Base-by-base conservation (phyloP, 1,140 invertebrate species). In the Hypothenemus hampei region DNA sequence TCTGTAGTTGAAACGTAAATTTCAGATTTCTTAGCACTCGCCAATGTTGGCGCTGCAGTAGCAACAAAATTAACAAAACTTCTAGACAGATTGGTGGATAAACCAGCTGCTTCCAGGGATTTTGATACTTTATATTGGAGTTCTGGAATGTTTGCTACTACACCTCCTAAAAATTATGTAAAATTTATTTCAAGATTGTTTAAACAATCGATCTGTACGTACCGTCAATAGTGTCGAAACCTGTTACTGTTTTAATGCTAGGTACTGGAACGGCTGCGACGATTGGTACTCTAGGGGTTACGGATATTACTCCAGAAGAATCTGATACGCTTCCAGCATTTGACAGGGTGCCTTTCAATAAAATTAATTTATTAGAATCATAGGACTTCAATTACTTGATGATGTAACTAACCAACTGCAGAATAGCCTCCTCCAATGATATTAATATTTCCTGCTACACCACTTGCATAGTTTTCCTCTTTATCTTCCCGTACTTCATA, bases 141-240 rank as follows among this genome's bases (percentile, higher is more conserved):
- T 58, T 67, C 49, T 3, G 67, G 67, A 22, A 67, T 35, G 33
- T 69, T 69, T n/a, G 67, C 67, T 6, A 69, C 59, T 15, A 69
- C 65, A 35, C 66, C 66, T 21, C 63, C 55, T 57, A 21, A 10
- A n/a, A 41, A 56, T 22, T 37, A 8, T 2, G 18, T 37, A 37
- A 16, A 1, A 37, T 7, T 37, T 15, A 13, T n/a, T 16, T 16
- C 13, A n/a, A n/a, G n/a, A n/a, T n/a, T n/a, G n/a, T n/a, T n/a
- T n/a, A n/a, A n/a, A n/a, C n/a, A n/a, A n/a, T n/a, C n/a, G n/a
- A n/a, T n/a, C n/a, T 33, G n/a, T 20, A 5, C 10, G 2, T 57
- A 57, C 55, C 65, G 35, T 58, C 60, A 26, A 60, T 62, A 24
- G 58, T 60, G 29, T 66, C 63, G 23, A 67, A 65, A 18, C 54